phyloP scores from a whole-genome alignment of 2,888 invertebrate genomes.

The Ennomos erosarius region DNA sequence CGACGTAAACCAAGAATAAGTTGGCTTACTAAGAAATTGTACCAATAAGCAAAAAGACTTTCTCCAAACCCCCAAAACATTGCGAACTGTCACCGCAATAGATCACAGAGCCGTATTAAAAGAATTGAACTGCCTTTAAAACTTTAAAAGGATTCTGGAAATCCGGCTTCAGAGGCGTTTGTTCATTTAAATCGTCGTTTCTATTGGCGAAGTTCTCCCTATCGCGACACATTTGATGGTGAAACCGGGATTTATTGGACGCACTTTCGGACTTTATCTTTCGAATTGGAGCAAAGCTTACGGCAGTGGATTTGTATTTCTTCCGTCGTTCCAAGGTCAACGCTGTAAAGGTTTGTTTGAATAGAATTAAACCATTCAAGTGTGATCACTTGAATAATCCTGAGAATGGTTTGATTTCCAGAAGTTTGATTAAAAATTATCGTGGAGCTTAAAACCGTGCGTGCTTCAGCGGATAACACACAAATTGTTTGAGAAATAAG shows the following conservation, averaged over 20 bases:
- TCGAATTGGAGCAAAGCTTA: slow-evolving; percentile 16
- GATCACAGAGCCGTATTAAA: slow-evolving; percentile 29
- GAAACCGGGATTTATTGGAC: slow-evolving; percentile 32
- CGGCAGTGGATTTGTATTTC: slow-evolving; percentile 9
- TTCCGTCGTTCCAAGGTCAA: slow-evolving; percentile 3
- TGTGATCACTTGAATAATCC: too few relatives aligned
- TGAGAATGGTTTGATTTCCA: too few relatives aligned
- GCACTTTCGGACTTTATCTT: slow-evolving; percentile 32
- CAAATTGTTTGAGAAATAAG: neutral
- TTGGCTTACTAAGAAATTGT: too few relatives aligned
- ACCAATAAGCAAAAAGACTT: neutral
- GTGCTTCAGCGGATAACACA: too few relatives aligned
- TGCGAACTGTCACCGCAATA: slow-evolving; percentile 12
- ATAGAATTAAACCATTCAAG: neutral
- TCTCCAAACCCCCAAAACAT: neutral
- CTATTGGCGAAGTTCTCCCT: slow-evolving; percentile 35
- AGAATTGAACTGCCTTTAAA: slow-evolving; percentile 32
- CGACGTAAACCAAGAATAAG: too few relatives aligned
- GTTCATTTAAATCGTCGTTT: slow-evolving; percentile 39
- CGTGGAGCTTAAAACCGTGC: too few relatives aligned
- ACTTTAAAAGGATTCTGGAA: slow-evolving; percentile 22
- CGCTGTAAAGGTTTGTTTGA: neutral
- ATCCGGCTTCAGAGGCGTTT: slow-evolving; percentile 25
- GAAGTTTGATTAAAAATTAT: too few relatives aligned
- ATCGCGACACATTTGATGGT: slow-evolving; percentile 36